Evolutionary conservation across 2,888 invertebrate species (phyloP), one percentile per base, ranked within the genome.

Genomic region (Ennomos erosarius): DNA sequence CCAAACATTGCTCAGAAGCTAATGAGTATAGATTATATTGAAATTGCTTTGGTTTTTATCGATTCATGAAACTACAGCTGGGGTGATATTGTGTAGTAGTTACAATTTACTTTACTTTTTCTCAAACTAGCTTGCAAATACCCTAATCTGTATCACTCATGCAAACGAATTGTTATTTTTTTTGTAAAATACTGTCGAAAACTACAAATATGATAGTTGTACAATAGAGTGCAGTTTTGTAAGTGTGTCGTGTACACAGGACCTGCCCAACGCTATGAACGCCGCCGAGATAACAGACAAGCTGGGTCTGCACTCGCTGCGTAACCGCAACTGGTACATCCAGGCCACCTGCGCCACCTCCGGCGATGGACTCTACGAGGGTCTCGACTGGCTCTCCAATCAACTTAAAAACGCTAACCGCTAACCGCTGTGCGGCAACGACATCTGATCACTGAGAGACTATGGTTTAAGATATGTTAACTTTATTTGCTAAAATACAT

Each of bases 191-290:
- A 26, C 3, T 0, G 26, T 26, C 6, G 3, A 6, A 26, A 16
- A 5, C 26, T 4, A 26, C 26, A 26, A 26, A 26, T 26, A 4
- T 26, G 26, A 26, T 4, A 26, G 5, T 26, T 26, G 6, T 26
- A 5, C 26, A 26, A 26, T 26, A 26, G 26, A 26, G 26, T 26
- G 26, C 26, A 26, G 26, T 26, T 26, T 26, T 6, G 11, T 43
- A 43, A 43, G 11, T 34, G 9, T 8, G 44, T 43, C 43, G 35
- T 53, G 11, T 42, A 26, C 49, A 33, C 47, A 98, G 98, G 99
- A 99, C 95, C 95, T 99, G 94, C 99, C 99, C 82, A 99, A 99
- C 93, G 99, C 99, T 78, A 99, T 99, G 99, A 99, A 99, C 92
- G 99, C 99, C 71, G 99, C 99, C 67, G 99, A 99, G 94, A 99